Conservation (phyloP, 2,888 invertebrate genomes). For the Yponomeuta evonymella region DNA sequence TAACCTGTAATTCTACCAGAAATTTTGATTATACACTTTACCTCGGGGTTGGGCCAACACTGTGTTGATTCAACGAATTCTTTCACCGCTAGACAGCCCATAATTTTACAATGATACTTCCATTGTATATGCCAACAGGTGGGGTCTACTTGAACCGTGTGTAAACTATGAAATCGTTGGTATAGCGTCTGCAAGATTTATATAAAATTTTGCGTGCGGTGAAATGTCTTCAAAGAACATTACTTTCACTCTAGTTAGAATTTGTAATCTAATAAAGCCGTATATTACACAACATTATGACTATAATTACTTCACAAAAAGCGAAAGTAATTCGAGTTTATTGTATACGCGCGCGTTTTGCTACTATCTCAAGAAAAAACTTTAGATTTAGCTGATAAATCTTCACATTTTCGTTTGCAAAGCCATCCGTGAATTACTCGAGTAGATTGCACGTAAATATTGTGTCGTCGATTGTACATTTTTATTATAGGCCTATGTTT, state of each 20-base stretch:
- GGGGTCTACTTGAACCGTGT: neutral
- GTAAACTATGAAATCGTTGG: neutral
- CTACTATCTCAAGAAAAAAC: no score
- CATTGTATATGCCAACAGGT: neutral
- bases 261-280: neutral
- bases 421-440: no score
- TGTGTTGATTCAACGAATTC: neutral
- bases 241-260: neutral
- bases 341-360: no score
- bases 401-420: no score
- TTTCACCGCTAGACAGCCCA: conserved; percentile 8
- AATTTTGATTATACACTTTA: neutral
- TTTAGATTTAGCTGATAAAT: no score
- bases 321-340: no score
- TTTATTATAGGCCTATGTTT: no score
- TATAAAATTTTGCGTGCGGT: neutral
- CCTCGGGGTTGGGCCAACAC: neutral
- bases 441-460: no score
- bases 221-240: neutral
- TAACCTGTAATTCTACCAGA: neutral
- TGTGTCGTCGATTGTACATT: no score
- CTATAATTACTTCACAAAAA: no score
- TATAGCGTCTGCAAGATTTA: neutral
- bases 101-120: conserved; percentile 3
- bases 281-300: neutral